Evolutionary conservation across 1,140 invertebrate genomes (phyloP).

Genomic region (Zaprionus nigranus): DNA sequence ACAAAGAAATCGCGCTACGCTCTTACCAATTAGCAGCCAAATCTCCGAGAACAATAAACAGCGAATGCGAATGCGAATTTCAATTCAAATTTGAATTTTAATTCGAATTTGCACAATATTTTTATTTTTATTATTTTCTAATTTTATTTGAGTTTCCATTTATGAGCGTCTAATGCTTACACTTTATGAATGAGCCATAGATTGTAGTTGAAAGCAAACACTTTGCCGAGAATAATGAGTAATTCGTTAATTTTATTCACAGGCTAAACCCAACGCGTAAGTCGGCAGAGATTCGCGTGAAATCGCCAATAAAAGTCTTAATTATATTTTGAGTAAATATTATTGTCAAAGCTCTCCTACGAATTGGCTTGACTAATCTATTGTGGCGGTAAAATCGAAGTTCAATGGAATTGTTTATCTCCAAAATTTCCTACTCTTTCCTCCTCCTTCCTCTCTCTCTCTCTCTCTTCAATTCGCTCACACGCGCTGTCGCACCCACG

Average conservation of each 20-base stretch:
- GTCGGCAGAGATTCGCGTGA: slow-evolving; percentile 53
- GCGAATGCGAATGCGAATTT: slow-evolving; percentile 19
- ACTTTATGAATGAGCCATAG: slow-evolving; percentile 40
- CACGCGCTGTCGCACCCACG: slow-evolving; percentile 40
- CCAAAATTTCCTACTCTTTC: neutral
- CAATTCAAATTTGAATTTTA: slow-evolving; percentile 2
- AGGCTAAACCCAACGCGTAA: slow-evolving; percentile 18
- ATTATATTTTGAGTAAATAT: slow-evolving; percentile 69
- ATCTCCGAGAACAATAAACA: slow-evolving; percentile 11
- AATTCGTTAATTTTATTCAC: slow-evolving; percentile 50
- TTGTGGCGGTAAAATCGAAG: slow-evolving; percentile 41
- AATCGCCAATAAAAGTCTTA: slow-evolving; percentile 64
- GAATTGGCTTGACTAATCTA: slow-evolving; percentile 42
- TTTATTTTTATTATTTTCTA: slow-evolving; percentile 7
- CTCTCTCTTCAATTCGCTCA: neutral
- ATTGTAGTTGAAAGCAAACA: slow-evolving; percentile 32
- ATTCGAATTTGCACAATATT: slow-evolving; percentile 1
- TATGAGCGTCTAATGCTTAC: slow-evolving; percentile 59
- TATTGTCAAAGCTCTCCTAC: slow-evolving; percentile 43
- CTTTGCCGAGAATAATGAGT: slow-evolving; percentile 43
- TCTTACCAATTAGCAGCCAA: slow-evolving; percentile 63
- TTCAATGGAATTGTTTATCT: slow-evolving; percentile 74
- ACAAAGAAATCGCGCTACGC: slow-evolving; percentile 39
- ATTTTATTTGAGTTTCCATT: slow-evolving; percentile 53
- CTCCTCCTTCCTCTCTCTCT: neutral